Evolutionary conservation across 2,888 invertebrate genomes (phyloP), one percentile per base, ranked within the genome.

Genomic region (Cryptocheilus praepositus): DNA sequence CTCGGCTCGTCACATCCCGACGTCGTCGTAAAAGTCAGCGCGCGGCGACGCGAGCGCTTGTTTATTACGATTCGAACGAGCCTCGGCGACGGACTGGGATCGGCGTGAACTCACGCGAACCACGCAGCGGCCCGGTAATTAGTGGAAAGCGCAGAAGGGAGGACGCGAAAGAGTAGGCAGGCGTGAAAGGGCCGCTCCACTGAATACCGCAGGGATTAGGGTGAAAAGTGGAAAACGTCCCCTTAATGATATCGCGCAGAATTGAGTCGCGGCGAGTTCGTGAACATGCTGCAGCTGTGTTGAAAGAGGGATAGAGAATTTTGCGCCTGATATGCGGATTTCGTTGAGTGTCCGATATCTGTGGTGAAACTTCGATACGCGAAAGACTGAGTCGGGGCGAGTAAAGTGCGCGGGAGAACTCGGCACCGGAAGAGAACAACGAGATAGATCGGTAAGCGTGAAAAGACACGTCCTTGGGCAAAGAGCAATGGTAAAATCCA

Each of bases 141-240:
- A 89, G 88, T 86, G 83, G 83, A 85, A 85, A 89, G 88, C 85
- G 83, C 82, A 85, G 85, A 86, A 83, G 77, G 64, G 60, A 71
- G 54, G 61, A 65, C 81, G 82, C 83, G 84, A 85, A n/a, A 81
- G 81, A 81, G 79, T 79, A 85, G 84, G 84, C 85, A 85, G 86
- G 86, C 85, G 85, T 85, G 83, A 86, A 86, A 82, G 81, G 77
- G 79, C 73, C 79, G 88, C 83, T 36, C 86, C 87, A 87, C 81
- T 88, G 88, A 87, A 86, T 88, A 86, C 86, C 85, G 79, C 82
- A 80, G 83, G 87, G 87, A 87, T 87, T 85, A 86, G 84, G 87
- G 86, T 83, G 87, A 87, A 87, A 87, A 86, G 85, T 87, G 88
- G 87, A 88, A 88, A 88, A 88, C 86, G 88, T 88, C 87, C 81